Base-by-base conservation (phyloP, 2,888 invertebrate genomes). In the Agrotis ipsilon region DNA sequence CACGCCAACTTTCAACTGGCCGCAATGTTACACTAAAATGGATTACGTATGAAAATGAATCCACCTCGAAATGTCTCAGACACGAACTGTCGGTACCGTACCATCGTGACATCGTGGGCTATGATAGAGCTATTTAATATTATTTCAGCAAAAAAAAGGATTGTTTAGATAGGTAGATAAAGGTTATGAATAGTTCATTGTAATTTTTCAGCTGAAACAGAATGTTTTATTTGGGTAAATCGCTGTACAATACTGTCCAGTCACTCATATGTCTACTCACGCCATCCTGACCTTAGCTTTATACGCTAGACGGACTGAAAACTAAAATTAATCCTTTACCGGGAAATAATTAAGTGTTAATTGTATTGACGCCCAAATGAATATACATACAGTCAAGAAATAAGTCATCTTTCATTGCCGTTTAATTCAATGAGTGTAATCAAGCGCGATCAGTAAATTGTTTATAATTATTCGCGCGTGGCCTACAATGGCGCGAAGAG, bases 391-490 rank as follows among this genome's bases (percentile, higher is more conserved):
- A 32, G 32, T 9, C 32, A 14, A 45, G 14, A 49, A 32, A 16
- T 0, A 9, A 39, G 19, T 43, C 14, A 9, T 57, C 21, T 43
- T 59, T 27, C 5, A 59, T 27, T 21, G 9, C 21, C 62, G 32
- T 45, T 54, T 49, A 48, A 67, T 51, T 45, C 72, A 80, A 72
- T 78, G 60, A 75, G 69, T 75, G 65, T 58, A 68, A 72, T 77
- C 62, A 78, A 78, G 81, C 72, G 77, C 78, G 82, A 82, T 82
- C 83, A 72, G 76, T 83, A 77, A 85, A 72, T 80, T 86, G 86
- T 86, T 88, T 91, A 88, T 90, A 88, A 90, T 92, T 88, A 88
- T 85, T 78, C 87, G 90, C 86, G 90, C 90, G 86, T 91, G 91
- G 90, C 90, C 89, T 87, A 90, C 88, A 91, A 77, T 69, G 74